Percentiles rank a stretch among this genome's conserved stretches.
Evolutionary conservation across 2,888 invertebrate genomes (phyloP).

Genomic region (Rapana venosa): DNA sequence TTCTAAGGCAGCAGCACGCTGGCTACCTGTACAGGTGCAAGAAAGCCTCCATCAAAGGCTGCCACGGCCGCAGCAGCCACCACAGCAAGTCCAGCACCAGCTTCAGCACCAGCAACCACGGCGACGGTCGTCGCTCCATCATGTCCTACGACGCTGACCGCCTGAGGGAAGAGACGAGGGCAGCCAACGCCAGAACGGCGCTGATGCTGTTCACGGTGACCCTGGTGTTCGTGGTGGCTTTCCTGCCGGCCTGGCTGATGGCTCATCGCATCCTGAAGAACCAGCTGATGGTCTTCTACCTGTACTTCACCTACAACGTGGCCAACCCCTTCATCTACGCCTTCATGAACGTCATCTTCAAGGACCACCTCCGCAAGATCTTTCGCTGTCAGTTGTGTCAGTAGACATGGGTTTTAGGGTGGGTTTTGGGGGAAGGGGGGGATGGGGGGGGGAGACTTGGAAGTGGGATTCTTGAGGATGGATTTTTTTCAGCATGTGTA

Average conservation of each 20-base stretch:
- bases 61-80: constrained; percentile 20
- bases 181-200: constrained; percentile 76
- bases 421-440: not conserved
- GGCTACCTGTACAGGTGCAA: constrained; percentile 23
- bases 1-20: too few species aligned
- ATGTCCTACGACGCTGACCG: constrained; percentile 49
- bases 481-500: not conserved
- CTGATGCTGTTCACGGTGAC: constrained; percentile 77
- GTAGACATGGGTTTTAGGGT: not conserved
- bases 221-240: constrained; percentile 76
- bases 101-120: constrained; percentile 19
- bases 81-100: not conserved
- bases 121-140: constrained; percentile 11
- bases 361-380: constrained; percentile 64
- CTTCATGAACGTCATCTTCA: constrained; percentile 76
- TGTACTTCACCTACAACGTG: constrained; percentile 77
- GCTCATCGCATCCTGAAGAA: constrained; percentile 66
- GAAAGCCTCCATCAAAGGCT: constrained; percentile 43
- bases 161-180: constrained; percentile 62
- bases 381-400: constrained; percentile 47
- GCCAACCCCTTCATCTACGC: constrained; percentile 78
- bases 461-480: too few species aligned
- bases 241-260: constrained; percentile 77
- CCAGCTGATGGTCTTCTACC: constrained; percentile 73
- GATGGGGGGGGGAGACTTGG: not conserved